Percentiles rank a stretch among this genome's conserved stretches.
Conservation (phyloP, 2,888 invertebrate species). For the Ypsolopha scabrella region DNA sequence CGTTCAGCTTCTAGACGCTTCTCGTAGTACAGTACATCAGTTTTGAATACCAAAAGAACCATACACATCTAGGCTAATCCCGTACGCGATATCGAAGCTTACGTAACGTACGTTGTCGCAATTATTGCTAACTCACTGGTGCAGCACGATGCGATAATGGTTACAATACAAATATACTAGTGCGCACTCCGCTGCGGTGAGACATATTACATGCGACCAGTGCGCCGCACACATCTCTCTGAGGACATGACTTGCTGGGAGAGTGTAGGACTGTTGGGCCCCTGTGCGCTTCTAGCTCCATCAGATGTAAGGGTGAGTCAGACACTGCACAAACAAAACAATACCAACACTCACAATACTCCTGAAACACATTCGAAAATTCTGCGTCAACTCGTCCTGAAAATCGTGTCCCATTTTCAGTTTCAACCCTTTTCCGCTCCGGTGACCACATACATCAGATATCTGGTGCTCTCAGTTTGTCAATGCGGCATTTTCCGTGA, state of each 20-base stretch:
- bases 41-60: neutral
- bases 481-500: too few species aligned
- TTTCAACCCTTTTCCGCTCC: neutral
- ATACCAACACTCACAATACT: neutral
- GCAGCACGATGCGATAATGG: conserved; percentile 41
- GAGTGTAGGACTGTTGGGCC: conserved; percentile 63
- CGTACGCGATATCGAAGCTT: conserved; percentile 29
- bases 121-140: conserved; percentile 35
- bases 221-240: conserved; percentile 17
- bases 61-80: neutral
- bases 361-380: neutral
- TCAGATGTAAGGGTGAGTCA: conserved; percentile 63
- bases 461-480: too few species aligned
- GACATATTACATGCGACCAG: conserved; percentile 8
- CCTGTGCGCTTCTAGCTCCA: conserved; percentile 62
- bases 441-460: neutral
- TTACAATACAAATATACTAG: neutral
- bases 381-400: neutral
- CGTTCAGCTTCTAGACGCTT: conserved; percentile 47
- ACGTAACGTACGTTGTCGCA: conserved; percentile 34
- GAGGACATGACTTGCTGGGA: conserved; percentile 68
- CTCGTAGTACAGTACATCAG: neutral
- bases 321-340: conserved; percentile 12
- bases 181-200: neutral
- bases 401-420: neutral